A percentile compares a stretch with the other conserved stretches of the same genome.
These are phyloP conservation scores for Miniopterus natalensis DNA, from an alignment of 2,113 vertebrate species.

Conservation along the genomic window DNA sequence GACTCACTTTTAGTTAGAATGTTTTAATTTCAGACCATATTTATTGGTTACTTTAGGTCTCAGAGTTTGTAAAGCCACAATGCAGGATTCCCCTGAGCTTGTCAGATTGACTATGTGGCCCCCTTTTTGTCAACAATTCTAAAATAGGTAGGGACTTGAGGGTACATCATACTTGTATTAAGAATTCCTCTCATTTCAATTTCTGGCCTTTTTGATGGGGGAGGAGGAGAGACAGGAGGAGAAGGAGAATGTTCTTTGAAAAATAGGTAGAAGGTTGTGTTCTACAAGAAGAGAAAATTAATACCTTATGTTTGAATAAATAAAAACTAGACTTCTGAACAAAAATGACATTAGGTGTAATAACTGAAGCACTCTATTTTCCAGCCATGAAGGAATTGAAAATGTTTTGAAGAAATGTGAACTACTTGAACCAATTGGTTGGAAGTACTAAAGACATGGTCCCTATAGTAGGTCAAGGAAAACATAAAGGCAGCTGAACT, in stretches of 20 bases:
- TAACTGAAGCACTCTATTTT: slow-evolving; percentile 60
- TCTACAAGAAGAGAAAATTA: slow-evolving; percentile 53
- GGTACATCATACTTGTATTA: background rate
- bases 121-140: background rate
- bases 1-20: background rate
- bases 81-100: background rate
- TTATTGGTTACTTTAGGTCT: background rate
- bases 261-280: background rate
- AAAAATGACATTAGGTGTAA: slow-evolving; percentile 52
- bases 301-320: slow-evolving; percentile 49
- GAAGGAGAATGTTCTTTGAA: slow-evolving; percentile 4
- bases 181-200: background rate
- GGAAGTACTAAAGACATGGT: slow-evolving; percentile 27
- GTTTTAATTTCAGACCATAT: background rate
- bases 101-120: background rate
- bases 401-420: slow-evolving; percentile 56
- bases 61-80: too few relatives aligned
- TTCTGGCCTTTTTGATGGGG: background rate
- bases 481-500: slow-evolving; percentile 56
- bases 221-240: background rate
- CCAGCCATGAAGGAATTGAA: slow-evolving; percentile 34
- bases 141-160: slow-evolving; percentile 1
- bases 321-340: slow-evolving; percentile 62
- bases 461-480: slow-evolving; percentile 33
- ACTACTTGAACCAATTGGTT: slow-evolving; percentile 55